Base-by-base conservation (phyloP, 2,888 invertebrate species). In the Nomada ruficornis region DNA sequence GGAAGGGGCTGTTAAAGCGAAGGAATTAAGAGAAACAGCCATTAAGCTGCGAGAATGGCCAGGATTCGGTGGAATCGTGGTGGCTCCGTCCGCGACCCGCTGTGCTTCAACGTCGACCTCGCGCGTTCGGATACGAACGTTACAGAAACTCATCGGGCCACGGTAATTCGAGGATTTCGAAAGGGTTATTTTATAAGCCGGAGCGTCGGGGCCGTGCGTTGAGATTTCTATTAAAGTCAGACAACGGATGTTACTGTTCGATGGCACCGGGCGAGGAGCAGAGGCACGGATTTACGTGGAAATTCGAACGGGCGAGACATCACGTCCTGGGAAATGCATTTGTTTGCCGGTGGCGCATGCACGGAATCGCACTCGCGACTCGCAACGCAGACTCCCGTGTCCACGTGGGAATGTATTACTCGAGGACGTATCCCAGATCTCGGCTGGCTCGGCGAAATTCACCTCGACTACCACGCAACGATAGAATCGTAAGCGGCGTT, bases 11-110 rank as follows among this genome's bases (percentile, higher is more conserved):
- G 80, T 84, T 88, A 86, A 76, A 84, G 77, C 87, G 81, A 29
- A 75, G 74, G 82, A 86, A 87, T 87, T 87, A 82, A 84, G 75
- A 84, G 80, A 62, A 81, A 79, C 79, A 73, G 75, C 75, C 79
- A 73, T 87, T 87, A 87, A 84, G 72, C 42, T 50, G 78, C 50
- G 69, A 65, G 70, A 80, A 79, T 79, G 74, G 82, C 64, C 64
- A 69, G 62, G 75, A 78, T 84, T 77, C 70, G 75, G 62, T 55
- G 65, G 59, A 47, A 80, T 82, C 75, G 68, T 26, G 65, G 65
- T 13, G 57, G 44, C 11, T 57, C 42, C 55, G 50, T 36, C 68
- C 29, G 10, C 65, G n/a, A 62, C 23, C 68, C 36, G 36, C 36
- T 36, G 7, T 7, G 36, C 54, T 76, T 64, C 47, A 71, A 26